Evolutionary conservation across 1,140 invertebrate species (phyloP).

Genomic region (Euura saliciscinereae): DNA sequence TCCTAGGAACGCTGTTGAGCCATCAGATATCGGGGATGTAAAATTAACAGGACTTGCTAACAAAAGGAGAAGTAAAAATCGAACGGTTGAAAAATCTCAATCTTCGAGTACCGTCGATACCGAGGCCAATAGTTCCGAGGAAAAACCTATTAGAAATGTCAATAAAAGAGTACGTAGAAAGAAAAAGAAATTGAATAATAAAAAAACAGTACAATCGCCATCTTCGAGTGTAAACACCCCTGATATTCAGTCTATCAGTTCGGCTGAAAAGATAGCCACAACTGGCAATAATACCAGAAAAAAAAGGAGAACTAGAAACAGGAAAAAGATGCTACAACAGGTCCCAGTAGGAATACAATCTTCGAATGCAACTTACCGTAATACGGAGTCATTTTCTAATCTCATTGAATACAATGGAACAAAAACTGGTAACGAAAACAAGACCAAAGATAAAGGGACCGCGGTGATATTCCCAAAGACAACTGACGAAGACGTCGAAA

Average conservation of each 20-base stretch:
- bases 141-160: background rate
- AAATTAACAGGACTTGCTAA: background rate
- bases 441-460: background rate
- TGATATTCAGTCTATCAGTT: too few species aligned
- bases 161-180: too few species aligned
- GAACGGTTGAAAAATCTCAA: background rate
- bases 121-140: background rate
- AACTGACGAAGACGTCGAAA: background rate
- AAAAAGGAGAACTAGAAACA: background rate
- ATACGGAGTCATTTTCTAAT: background rate
- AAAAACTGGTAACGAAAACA: background rate
- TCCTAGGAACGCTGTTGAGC: background rate
- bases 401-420: background rate
- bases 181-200: too few species aligned
- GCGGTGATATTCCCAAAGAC: background rate
- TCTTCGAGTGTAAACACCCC: too few species aligned
- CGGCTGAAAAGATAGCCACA: too few species aligned
- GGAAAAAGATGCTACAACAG: background rate
- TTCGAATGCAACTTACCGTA: background rate
- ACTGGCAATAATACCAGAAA: background rate
- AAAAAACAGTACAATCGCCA: too few species aligned
- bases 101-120: background rate
- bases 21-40: background rate
- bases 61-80: background rate
- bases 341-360: background rate